Percentiles rank a stretch among this genome's conserved stretches.
Evolutionary conservation across 2,888 invertebrate genomes (phyloP).

Genomic region (Hedychridium roseum): DNA sequence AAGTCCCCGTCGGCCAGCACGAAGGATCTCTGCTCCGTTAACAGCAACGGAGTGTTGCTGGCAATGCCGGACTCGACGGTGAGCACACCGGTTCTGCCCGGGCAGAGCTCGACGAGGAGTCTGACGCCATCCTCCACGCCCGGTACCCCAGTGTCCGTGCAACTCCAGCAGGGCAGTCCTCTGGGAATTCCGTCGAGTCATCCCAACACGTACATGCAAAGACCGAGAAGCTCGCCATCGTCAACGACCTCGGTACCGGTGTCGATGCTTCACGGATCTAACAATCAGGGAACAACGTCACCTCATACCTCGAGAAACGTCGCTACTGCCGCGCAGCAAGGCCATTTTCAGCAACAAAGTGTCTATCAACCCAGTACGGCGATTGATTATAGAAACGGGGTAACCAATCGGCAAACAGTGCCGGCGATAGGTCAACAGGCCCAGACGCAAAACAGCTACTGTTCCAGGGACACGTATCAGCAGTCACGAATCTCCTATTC

Average conservation of each 20-base stretch:
- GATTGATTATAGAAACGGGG: slow-evolving; percentile 57
- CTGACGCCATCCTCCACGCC: slow-evolving; percentile 73
- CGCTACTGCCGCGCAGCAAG: slow-evolving; percentile 40
- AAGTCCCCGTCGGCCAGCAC: slow-evolving; percentile 66
- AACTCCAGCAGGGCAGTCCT: slow-evolving; percentile 69
- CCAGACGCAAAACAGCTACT: slow-evolving; percentile 50
- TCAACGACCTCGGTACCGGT: slow-evolving; percentile 67
- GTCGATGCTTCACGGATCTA: slow-evolving; percentile 67
- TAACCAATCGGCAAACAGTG: slow-evolving; percentile 45
- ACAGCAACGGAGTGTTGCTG: slow-evolving; percentile 58
- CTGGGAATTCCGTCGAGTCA: slow-evolving; percentile 63
- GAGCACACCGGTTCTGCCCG: slow-evolving; percentile 54
- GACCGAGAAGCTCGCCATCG: slow-evolving; percentile 74
- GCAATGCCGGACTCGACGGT: slow-evolving; percentile 68
- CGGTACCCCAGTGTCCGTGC: slow-evolving; percentile 71
- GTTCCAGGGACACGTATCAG: slow-evolving; percentile 55
- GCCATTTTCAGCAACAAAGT: slow-evolving; percentile 54
- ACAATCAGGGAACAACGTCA: slow-evolving; percentile 53
- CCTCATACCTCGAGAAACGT: slow-evolving; percentile 49
- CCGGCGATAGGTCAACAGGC: slow-evolving; percentile 44
- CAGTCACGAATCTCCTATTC: slow-evolving; percentile 51
- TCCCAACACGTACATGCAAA: slow-evolving; percentile 68
- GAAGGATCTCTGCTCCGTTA: slow-evolving; percentile 58
- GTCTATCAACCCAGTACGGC: slow-evolving; percentile 50
- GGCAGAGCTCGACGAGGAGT: slow-evolving; percentile 69